A percentile compares a stretch with the other conserved stretches of the same genome.
Evolutionary conservation across 2,797 vertebrate genomes (phyloP).

Genomic region (Loriculus beryllinus): DNA sequence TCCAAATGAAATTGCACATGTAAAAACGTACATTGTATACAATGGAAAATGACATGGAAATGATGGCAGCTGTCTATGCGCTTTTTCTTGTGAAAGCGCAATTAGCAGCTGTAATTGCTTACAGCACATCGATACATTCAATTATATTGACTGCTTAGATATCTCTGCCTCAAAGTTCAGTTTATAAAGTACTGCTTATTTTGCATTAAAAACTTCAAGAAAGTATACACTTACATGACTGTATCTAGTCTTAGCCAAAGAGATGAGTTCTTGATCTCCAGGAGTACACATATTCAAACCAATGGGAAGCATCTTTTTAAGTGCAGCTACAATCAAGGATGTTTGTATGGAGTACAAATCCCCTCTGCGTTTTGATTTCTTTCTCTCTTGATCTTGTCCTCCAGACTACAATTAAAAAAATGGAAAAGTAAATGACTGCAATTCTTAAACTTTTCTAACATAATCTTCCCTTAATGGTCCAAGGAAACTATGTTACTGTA

Average conservation of each 20-base stretch:
- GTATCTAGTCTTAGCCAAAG: constrained; percentile 91
- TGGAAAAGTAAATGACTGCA: background rate
- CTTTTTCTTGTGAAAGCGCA: background rate
- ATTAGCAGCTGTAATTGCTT: background rate
- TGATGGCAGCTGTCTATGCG: background rate
- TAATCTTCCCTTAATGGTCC: background rate
- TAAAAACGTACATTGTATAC: background rate
- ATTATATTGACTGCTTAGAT: background rate
- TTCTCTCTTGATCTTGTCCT: constrained; percentile 96
- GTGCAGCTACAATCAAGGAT: constrained; percentile 93
- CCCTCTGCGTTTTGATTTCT: constrained; percentile 92
- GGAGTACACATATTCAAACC: constrained; percentile 98
- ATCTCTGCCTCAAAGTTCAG: background rate
- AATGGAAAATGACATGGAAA: background rate
- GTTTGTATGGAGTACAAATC: constrained; percentile 98
- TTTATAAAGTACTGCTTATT: background rate
- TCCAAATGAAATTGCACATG: background rate
- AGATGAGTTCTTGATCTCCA: constrained; percentile 97
- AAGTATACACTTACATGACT: constrained; percentile 80
- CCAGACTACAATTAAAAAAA: constrained; percentile 81
- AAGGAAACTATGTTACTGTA: background rate
- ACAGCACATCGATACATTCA: background rate
- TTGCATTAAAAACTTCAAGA: background rate
- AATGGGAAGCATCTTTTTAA: constrained; percentile 99
- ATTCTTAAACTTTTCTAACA: background rate